Conservation (phyloP, 2,797 vertebrate genomes). For the Peromyscus aztecus region DNA sequence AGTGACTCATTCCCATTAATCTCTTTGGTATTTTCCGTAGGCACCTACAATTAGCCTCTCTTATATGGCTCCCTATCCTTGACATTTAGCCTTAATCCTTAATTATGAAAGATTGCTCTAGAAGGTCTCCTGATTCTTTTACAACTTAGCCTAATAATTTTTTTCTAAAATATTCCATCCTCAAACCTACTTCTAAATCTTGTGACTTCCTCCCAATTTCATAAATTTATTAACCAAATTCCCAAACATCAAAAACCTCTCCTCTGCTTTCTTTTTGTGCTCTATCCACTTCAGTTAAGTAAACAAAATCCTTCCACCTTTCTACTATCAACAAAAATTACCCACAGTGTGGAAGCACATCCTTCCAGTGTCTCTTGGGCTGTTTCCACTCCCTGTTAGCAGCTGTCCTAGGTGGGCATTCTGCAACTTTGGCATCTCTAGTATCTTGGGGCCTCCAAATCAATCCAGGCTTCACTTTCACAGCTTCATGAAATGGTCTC, state of each 20-base stretch:
- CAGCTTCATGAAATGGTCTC: background rate
- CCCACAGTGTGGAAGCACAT: background rate
- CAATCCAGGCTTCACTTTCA: background rate
- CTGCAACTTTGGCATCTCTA: background rate
- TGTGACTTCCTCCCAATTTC: background rate
- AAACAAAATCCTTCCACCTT: slow-evolving; percentile 23
- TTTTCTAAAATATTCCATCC: slow-evolving; percentile 33
- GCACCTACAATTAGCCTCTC: background rate
- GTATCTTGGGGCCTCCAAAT: background rate
- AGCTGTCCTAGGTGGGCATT: background rate
- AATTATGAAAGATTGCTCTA: slow-evolving; percentile 7
- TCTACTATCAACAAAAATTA: background rate
- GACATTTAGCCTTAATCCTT: background rate
- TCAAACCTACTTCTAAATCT: background rate
- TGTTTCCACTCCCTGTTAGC: background rate
- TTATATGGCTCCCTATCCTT: background rate
- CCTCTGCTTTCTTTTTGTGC: background rate
- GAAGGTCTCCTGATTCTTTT: background rate
- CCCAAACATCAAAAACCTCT: background rate
- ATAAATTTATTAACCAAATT: slow-evolving; percentile 8
- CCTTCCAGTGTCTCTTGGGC: background rate
- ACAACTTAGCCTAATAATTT: background rate
- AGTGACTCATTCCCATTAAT: background rate
- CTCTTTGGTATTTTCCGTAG: background rate
- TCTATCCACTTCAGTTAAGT: background rate